These are phyloP conservation scores for Antidorcas marsupialis DNA, from an alignment of 2,113 vertebrate genomes.

Conservation along the genomic window DNA sequence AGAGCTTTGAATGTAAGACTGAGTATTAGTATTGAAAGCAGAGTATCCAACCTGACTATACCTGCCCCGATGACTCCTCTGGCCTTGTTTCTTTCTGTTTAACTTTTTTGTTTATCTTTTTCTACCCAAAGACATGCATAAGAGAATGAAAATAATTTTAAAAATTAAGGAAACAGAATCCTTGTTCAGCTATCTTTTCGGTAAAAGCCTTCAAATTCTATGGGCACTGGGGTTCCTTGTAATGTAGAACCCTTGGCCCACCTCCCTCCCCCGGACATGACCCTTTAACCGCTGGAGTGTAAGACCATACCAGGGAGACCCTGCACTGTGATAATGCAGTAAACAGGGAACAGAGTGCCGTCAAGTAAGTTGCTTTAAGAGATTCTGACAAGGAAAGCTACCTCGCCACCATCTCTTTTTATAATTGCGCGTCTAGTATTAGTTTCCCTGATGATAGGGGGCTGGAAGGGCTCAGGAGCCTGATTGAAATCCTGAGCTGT, in stretches of 20 bases:
- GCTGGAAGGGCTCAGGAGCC: neutral
- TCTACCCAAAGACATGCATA: neutral
- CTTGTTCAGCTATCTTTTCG: neutral
- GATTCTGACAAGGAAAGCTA: neutral
- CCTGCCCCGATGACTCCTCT: neutral
- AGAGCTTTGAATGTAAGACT: neutral
- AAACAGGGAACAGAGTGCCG: neutral
- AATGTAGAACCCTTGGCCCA: neutral
- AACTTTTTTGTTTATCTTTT: neutral
- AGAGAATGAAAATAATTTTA: neutral
- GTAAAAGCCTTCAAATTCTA: neutral
- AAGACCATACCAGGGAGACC: neutral
- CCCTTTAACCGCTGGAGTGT: neutral
- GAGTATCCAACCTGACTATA: neutral
- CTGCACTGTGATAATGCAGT: neutral
- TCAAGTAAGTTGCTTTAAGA: neutral
- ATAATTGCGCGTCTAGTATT: neutral
- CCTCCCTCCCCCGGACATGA: rapidly evolving
- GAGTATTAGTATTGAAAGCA: neutral
- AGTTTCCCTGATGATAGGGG: neutral
- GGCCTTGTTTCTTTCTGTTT: neutral
- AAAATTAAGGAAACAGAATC: neutral
- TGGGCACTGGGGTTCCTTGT: neutral
- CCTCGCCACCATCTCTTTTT: neutral
- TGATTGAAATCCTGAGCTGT: neutral